phyloP scores from a whole-genome alignment of 2,797 vertebrate genomes.

The Mormyrus proboscirostris region DNA sequence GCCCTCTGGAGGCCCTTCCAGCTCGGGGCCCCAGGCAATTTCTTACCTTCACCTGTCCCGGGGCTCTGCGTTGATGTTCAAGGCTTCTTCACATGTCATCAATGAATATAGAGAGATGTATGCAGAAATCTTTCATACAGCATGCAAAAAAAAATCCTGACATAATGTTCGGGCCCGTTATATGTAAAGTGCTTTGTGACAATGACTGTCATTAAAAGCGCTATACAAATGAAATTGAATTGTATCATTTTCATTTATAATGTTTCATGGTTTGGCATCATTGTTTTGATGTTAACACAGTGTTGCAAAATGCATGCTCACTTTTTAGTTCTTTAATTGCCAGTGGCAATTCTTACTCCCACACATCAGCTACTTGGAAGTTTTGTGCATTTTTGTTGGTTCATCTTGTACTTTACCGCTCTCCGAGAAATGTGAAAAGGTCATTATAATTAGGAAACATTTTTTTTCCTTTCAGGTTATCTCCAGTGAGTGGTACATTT shows the following conservation, averaged over 20 bases:
- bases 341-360: neutral
- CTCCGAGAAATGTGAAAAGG: neutral
- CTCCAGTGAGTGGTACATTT: neutral
- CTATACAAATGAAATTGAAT: neutral
- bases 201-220: neutral
- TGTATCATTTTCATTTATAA: neutral
- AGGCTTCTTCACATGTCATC: neutral
- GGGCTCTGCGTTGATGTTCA: neutral
- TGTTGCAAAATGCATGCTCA: neutral
- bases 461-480: neutral
- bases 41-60: neutral
- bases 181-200: neutral
- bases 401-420: neutral
- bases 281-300: neutral
- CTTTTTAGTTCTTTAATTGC: neutral
- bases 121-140: neutral
- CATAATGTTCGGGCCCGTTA: neutral
- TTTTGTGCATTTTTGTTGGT: neutral
- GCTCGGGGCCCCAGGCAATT: neutral
- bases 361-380: slow-evolving; percentile 12
- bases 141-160: neutral
- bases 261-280: neutral
- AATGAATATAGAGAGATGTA: neutral
- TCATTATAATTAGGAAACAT: neutral
- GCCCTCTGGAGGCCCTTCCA: neutral